Evolutionary conservation across 2,888 invertebrate genomes (phyloP), one percentile per base, ranked within the genome.

Genomic region (Pyrochroa serraticornis): DNA sequence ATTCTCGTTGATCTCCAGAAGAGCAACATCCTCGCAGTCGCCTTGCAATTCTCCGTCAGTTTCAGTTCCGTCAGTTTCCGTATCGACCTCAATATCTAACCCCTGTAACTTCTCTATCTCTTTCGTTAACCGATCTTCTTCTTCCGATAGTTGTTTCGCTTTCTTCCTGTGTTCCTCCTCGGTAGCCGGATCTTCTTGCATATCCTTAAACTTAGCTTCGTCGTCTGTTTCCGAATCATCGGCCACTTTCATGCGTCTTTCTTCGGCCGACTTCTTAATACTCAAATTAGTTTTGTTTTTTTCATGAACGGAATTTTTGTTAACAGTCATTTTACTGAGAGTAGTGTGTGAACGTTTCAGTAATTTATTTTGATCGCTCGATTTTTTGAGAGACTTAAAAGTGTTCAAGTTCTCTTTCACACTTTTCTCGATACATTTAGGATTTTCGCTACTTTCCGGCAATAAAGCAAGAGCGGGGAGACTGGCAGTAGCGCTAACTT

Each of bases 401-500:
- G 69, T 75, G 58, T 79, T 78, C 1, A 77, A 60, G 63, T 76
- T 77, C 35, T 79, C 77, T 66, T 78, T 79, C 9, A 74, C 74
- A 38, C 71, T 75, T 64, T 78, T 78, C 43, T 78, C 77, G 7
- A 75, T 76, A n/a, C 69, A 66, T 30, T 74, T 73, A 10, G 62
- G 63, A 9, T 58, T 65, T 43, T 73, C 73, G 9, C 58, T 60
- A 34, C 43, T 58, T 13, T 80, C 81, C 0, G 78, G 78, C n/a
- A 80, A 62, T 7, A 80, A 59, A 8, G 80, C 87, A 39, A 93
- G 76, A 0, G 92, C 90, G 1, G 93, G 93, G 47, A 93, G 76
- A 62, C 92, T 92, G 0, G 90, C 89, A 0, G 93, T 92, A 0
- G 92, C 91, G 1, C 91, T 91, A 0, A 93, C 92, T 73, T 91